These are phyloP conservation scores for Conger conger DNA, from an alignment of 2,113 vertebrate genomes.

Conservation along the genomic window DNA sequence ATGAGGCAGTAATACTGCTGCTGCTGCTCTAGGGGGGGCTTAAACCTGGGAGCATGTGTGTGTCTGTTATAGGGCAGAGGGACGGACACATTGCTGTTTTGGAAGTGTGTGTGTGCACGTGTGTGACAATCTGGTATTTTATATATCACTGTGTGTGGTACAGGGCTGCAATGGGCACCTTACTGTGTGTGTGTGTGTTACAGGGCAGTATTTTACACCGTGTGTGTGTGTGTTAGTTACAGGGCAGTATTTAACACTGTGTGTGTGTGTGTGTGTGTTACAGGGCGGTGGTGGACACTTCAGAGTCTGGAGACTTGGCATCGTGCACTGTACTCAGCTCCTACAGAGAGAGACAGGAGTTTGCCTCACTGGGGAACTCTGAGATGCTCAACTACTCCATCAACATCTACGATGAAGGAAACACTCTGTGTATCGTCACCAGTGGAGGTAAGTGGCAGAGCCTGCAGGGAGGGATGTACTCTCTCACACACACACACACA, in stretches of 20 bases:
- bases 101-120: no score
- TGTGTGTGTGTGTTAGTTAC: not conserved
- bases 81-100: no score
- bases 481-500: no score
- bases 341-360: conserved; percentile 89
- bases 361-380: conserved; percentile 85
- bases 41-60: not conserved
- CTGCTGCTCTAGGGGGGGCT: not conserved
- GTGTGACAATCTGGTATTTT: no score
- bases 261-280: conserved; percentile 34
- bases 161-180: no score
- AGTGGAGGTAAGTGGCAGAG: conserved; percentile 83
- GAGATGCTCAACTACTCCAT: conserved; percentile 98
- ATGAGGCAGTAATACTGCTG: not conserved
- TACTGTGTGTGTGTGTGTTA: not conserved
- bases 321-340: conserved; percentile 80
- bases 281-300: conserved; percentile 92
- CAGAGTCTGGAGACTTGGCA: conserved; percentile 83
- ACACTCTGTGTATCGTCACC: conserved; percentile 93
- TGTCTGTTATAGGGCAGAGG: not conserved
- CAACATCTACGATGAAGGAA: conserved; percentile 95
- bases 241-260: not conserved
- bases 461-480: no score
- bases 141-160: no score
- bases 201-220: not conserved